Evolutionary conservation across 2,797 vertebrate species (phyloP), one percentile per base, ranked within the genome.

Genomic region (Sebastes minor): DNA sequence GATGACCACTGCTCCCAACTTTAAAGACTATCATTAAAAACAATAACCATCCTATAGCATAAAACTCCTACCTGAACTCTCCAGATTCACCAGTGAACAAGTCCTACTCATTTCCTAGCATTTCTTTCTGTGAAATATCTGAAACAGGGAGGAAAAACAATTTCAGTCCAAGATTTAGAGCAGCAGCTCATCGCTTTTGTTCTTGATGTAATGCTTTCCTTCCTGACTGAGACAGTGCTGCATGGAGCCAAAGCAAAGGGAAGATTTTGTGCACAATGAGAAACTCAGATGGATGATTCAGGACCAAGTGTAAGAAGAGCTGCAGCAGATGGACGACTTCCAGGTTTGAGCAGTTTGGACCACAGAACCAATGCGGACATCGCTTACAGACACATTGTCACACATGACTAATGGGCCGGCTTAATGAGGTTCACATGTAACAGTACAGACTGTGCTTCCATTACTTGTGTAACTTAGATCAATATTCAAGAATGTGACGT

Each of bases 181-280:
- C 76, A 77, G 83, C 80, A 81, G 72, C 70, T 81, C 78, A 83
- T 82, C 8, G 30, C 75, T 84, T 86, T 87, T 83, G 78, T 88
- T 90, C 69, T 69, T 84, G 71, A 86, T 76, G 88, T 85, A 86
- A 92, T 78, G 82, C 86, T 82, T 92, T 74, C 70, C 71, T 86
- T 85, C 82, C 81, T 84, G 62, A 80, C 63, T 18, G 57, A 82
- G 84, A 87, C 85, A 77, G 74, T 18, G 1, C 59, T 6, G 49
- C 76, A 28, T 63, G 83, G 6, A 81, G 82, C 82, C 87, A 86
- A 84, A 83, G 75, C 74, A 79, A 86, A 86, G 64, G 62, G 67
- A 74, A 27, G 83, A 81, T 59, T 75, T 61, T 46, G 67, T 69
- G 78, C 78, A 86, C 69, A 86, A 83, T 74, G 77, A 84, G 57